Conservation (phyloP, 2,888 invertebrate species). For the Coleophora flavipennella region DNA sequence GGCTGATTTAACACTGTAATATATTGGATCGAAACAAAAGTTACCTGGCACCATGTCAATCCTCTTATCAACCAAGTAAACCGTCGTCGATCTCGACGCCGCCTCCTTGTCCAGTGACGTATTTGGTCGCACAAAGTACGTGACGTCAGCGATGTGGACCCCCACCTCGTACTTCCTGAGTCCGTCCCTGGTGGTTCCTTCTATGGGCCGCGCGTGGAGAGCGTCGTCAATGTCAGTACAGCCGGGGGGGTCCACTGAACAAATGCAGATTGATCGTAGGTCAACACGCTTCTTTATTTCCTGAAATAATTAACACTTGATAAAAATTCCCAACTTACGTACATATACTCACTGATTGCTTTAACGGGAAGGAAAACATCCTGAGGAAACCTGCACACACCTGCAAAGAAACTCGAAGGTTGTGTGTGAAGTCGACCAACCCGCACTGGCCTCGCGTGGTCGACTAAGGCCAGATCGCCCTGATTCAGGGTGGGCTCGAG, state of each 20-base stretch:
- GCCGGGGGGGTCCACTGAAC: constrained; percentile 98
- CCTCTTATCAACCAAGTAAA: constrained; percentile 94
- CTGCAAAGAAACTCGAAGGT: no score
- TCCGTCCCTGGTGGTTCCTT: constrained; percentile 61
- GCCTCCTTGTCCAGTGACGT: constrained; percentile 95
- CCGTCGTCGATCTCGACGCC: constrained; percentile 94
- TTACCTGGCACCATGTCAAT: constrained; percentile 88
- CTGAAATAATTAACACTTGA: constrained; percentile 48
- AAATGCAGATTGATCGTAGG: constrained; percentile 87
- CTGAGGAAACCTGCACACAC: no score
- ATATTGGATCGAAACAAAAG: no score
- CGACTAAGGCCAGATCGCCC: no score
- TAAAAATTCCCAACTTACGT: no score
- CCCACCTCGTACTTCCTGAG: constrained; percentile 77
- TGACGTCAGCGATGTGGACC: constrained; percentile 99
- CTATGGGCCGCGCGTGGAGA: constrained; percentile 86
- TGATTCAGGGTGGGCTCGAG: no score
- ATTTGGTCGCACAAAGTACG: constrained; percentile 95
- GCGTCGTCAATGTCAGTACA: constrained; percentile 99
- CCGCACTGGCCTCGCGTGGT: no score
- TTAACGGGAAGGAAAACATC: no score
- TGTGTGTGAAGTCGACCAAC: no score
- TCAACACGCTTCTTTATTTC: constrained; percentile 86
- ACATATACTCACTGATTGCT: no score
- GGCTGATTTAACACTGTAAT: no score